These are phyloP conservation scores for Lasioglossum villosulum DNA, from an alignment of 2,888 invertebrate species.

Conservation along the genomic window DNA sequence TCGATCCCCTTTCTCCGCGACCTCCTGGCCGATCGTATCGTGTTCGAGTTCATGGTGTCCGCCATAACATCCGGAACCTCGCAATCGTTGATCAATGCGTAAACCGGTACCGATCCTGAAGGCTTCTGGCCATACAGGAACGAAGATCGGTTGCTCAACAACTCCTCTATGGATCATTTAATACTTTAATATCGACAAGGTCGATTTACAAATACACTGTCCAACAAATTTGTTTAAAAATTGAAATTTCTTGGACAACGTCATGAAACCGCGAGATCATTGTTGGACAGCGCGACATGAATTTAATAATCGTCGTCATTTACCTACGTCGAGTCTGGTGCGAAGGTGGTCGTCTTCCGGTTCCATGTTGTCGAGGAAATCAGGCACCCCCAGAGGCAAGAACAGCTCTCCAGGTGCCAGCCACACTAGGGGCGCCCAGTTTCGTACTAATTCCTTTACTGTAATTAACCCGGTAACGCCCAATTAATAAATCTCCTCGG, in stretches of 20 bases:
- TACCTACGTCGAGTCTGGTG: conserved; percentile 77
- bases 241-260: no score
- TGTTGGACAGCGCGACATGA: neutral
- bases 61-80: neutral
- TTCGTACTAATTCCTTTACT: conserved; percentile 84
- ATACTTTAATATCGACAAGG: neutral
- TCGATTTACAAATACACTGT: neutral
- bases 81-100: conserved; percentile 87
- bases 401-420: conserved; percentile 88
- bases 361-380: conserved; percentile 87
- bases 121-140: conserved; percentile 88
- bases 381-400: conserved; percentile 87
- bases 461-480: conserved; percentile 32
- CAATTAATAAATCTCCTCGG: neutral
- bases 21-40: conserved; percentile 14
- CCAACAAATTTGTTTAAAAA: no score
- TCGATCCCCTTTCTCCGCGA: conserved; percentile 18
- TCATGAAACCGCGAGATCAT: neutral
- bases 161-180: conserved; percentile 77
- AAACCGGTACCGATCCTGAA: conserved; percentile 86
- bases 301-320: conserved; percentile 51
- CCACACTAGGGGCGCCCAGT: conserved; percentile 89
- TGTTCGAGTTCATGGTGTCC: conserved; percentile 21
- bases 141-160: conserved; percentile 85
- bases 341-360: conserved; percentile 77